Evolutionary conservation across 2,888 invertebrate genomes (phyloP).

Genomic region (Drosophila neonasuta): DNA sequence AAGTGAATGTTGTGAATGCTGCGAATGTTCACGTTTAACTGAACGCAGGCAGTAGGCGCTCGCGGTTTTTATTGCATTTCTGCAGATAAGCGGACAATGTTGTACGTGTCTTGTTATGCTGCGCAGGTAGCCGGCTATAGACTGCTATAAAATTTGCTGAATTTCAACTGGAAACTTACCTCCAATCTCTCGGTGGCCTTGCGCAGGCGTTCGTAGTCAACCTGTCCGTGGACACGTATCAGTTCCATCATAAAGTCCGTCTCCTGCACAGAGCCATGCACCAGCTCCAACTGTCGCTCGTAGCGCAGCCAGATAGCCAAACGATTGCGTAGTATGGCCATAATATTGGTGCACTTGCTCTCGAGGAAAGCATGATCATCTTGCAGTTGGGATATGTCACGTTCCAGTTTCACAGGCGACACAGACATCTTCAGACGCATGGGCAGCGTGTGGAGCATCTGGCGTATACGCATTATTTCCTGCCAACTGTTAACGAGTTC

Average conservation of each 20-base stretch:
- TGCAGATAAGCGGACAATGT: neutral
- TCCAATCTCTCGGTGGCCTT: slow-evolving; percentile 93
- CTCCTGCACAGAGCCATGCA: slow-evolving; percentile 91
- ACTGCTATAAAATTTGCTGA: neutral
- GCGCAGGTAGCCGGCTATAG: slow-evolving; percentile 2
- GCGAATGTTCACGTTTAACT: slow-evolving; percentile 31
- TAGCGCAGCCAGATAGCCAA: slow-evolving; percentile 89
- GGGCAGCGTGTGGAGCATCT: slow-evolving; percentile 90
- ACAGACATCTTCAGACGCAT: slow-evolving; percentile 89
- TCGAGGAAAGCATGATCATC: slow-evolving; percentile 89
- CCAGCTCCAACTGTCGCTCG: slow-evolving; percentile 89
- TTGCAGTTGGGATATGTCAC: slow-evolving; percentile 89
- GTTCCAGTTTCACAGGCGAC: slow-evolving; percentile 89
- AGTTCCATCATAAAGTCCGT: slow-evolving; percentile 94
- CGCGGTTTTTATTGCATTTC: slow-evolving; percentile 32
- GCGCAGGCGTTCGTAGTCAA: slow-evolving; percentile 91
- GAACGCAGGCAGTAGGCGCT: slow-evolving; percentile 15
- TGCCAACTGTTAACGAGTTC: slow-evolving; percentile 89
- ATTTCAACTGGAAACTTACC: slow-evolving; percentile 83
- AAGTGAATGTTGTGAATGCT: slow-evolving; percentile 10
- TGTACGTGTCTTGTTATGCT: neutral
- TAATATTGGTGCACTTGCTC: slow-evolving; percentile 87
- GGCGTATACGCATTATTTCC: slow-evolving; percentile 89
- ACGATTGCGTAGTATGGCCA: slow-evolving; percentile 86
- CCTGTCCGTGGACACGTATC: slow-evolving; percentile 91